Percentiles rank a stretch among this genome's conserved stretches.
These are phyloP conservation scores for Genyomyrus donnyi DNA, from an alignment of 2,113 vertebrate genomes.

Conservation along the genomic window DNA sequence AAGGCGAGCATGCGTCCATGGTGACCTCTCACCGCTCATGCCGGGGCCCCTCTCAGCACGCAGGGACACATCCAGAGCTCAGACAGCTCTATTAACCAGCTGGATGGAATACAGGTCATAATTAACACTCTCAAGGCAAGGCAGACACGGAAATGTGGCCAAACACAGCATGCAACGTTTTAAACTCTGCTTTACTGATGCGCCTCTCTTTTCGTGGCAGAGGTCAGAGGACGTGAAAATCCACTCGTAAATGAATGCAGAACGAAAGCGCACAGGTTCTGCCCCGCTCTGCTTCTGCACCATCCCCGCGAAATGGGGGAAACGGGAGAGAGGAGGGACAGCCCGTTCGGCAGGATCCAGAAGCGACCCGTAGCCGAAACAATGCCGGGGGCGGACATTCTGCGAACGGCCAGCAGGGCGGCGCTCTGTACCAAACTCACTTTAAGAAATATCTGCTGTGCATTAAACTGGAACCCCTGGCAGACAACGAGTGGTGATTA, in stretches of 20 bases:
- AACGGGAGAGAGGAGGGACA: not conserved
- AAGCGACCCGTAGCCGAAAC: conserved; percentile 58
- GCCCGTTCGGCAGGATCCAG: conserved; percentile 58
- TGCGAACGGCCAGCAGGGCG: not conserved
- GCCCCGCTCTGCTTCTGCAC: not conserved
- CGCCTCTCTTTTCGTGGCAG: not conserved
- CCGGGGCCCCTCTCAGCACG: not conserved
- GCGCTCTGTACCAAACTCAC: not conserved
- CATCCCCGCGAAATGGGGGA: not conserved
- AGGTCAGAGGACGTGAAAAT: not conserved
- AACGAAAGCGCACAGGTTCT: not conserved
- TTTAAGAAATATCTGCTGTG: not conserved
- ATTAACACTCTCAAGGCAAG: not conserved
- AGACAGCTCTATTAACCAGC: not conserved
- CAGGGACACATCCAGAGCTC: not conserved
- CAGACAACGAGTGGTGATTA: not conserved
- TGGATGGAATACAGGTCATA: not conserved
- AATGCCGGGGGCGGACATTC: conserved; percentile 32
- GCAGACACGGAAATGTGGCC: not conserved
- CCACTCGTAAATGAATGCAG: not conserved
- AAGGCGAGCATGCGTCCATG: not conserved
- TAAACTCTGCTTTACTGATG: not conserved
- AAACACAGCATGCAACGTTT: not conserved
- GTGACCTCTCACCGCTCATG: not conserved
- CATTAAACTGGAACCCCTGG: not conserved